Conservation (phyloP, 2,888 invertebrate genomes). For the Lumbricus terrestris region DNA sequence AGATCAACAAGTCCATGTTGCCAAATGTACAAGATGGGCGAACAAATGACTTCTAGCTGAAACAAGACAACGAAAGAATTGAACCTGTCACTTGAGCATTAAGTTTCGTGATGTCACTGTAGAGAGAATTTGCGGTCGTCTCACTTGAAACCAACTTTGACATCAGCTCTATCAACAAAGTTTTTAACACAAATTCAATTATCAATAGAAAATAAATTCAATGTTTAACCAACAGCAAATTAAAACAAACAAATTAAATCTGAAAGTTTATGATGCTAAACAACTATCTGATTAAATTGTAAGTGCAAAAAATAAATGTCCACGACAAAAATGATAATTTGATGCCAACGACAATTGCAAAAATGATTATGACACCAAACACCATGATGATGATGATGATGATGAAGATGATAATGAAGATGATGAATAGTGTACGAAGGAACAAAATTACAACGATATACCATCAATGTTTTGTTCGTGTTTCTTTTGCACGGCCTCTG, state of each 20-base stretch:
- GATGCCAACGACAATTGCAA: too few species aligned
- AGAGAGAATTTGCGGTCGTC: slow-evolving; percentile 42
- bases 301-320: too few species aligned
- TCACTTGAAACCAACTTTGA: slow-evolving; percentile 46
- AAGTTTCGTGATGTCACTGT: slow-evolving; percentile 47
- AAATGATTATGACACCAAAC: neutral
- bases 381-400: too few species aligned
- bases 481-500: slow-evolving; percentile 45
- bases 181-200: neutral
- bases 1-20: neutral
- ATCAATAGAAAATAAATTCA: neutral
- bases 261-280: neutral
- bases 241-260: neutral
- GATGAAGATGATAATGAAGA: too few species aligned
- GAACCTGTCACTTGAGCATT: slow-evolving; percentile 49
- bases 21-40: neutral
- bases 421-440: neutral
- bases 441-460: slow-evolving; percentile 36
- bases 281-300: too few species aligned
- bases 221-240: neutral
- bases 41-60: neutral
- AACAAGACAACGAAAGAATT: neutral
- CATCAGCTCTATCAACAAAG: slow-evolving; percentile 44
- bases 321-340: too few species aligned
- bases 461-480: slow-evolving; percentile 50